phyloP scores from a whole-genome alignment of 2,113 vertebrate species.

The Orthochromis malagaraziensis region DNA sequence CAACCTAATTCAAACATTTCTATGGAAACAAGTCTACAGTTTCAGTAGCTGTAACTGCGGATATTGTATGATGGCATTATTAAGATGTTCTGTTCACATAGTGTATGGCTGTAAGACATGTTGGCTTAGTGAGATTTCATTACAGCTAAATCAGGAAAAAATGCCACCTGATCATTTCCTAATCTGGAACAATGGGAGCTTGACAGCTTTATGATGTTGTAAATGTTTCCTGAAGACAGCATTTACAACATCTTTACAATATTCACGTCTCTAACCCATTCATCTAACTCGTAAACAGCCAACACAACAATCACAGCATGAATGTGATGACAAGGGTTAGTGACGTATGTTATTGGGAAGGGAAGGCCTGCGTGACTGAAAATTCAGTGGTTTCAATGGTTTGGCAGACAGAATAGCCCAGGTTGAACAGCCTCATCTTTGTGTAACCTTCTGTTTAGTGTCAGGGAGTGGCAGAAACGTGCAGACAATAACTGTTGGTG shows the following conservation, averaged over 20 bases:
- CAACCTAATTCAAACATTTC: background rate
- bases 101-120: background rate
- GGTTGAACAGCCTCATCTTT: background rate
- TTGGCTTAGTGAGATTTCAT: background rate
- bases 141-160: background rate
- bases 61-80: background rate
- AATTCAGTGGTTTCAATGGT: background rate
- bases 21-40: background rate
- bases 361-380: background rate
- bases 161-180: background rate
- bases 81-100: background rate
- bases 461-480: background rate
- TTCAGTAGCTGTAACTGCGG: background rate
- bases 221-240: background rate
- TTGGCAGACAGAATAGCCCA: background rate
- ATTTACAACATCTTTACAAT: background rate
- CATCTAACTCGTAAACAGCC: background rate
- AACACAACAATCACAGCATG: background rate
- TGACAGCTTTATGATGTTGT: background rate
- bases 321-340: background rate
- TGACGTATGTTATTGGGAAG: background rate
- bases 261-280: background rate
- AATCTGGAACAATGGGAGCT: background rate
- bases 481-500: background rate
- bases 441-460: background rate